phyloP scores from a whole-genome alignment of 1,140 invertebrate genomes.

The Nasonia vitripennis region DNA sequence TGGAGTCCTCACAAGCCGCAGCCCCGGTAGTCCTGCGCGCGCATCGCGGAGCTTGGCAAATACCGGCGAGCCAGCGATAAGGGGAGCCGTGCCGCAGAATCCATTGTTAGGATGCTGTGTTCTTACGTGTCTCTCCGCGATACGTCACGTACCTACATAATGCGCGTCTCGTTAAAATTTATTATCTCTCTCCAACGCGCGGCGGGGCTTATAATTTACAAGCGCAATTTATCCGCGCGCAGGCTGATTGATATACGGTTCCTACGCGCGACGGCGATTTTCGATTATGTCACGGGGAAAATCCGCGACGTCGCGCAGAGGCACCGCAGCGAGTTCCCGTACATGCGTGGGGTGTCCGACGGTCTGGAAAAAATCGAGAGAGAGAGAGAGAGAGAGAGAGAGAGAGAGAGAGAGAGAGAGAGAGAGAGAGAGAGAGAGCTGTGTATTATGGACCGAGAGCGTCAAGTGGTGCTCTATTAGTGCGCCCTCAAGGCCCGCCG shows the following conservation, averaged over 20 bases:
- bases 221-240: no score
- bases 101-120: slow-evolving; percentile 61
- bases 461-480: slow-evolving; percentile 72
- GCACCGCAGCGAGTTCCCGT: not conserved
- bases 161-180: not conserved
- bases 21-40: slow-evolving; percentile 59
- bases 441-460: slow-evolving; percentile 50
- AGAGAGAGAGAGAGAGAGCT: no score
- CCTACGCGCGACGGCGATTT: no score
- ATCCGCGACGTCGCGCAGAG: not conserved
- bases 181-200: no score
- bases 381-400: no score
- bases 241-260: no score
- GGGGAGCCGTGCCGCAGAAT: slow-evolving; percentile 66
- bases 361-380: no score
- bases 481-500: slow-evolving; percentile 38
- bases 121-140: slow-evolving; percentile 55
- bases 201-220: no score
- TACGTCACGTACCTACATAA: slow-evolving; percentile 63
- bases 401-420: no score
- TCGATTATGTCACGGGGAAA: no score
- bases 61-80: slow-evolving; percentile 64
- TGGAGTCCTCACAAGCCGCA: slow-evolving; percentile 54
- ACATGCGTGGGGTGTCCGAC: no score
- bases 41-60: slow-evolving; percentile 53